phyloP scores from a whole-genome alignment of 2,797 vertebrate species.

The Natrix natrix region DNA sequence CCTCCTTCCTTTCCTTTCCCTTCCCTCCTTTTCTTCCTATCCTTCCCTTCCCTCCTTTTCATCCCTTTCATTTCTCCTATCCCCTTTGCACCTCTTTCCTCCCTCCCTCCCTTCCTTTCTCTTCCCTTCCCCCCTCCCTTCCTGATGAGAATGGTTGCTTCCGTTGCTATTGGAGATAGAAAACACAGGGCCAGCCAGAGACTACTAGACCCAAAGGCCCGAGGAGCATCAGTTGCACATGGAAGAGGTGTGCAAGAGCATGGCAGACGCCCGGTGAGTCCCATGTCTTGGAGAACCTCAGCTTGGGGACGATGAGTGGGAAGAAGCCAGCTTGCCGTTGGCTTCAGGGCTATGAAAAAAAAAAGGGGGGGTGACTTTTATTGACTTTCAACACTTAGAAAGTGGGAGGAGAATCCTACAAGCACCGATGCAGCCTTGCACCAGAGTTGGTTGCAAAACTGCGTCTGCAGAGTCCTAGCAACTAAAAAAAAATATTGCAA shows the following conservation, averaged over 20 bases:
- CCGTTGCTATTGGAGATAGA: slow-evolving; percentile 10
- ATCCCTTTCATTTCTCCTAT: no score
- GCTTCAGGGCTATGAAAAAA: not conserved
- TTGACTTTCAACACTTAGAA: not conserved
- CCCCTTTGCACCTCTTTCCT: no score
- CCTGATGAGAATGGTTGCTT: not conserved
- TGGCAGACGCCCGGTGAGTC: not conserved
- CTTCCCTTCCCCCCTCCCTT: not conserved
- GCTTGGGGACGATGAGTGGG: not conserved
- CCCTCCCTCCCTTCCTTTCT: no score
- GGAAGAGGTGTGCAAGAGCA: no score
- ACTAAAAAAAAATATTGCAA: not conserved
- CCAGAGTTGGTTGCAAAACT: not conserved
- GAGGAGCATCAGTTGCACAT: not conserved
- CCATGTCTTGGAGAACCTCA: no score
- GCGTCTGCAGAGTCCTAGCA: not conserved
- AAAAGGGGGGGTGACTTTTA: not conserved
- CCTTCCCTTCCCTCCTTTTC: no score
- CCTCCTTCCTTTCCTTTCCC: no score
- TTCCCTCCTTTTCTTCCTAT: no score
- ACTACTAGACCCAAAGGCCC: not conserved
- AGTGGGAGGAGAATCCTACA: not conserved
- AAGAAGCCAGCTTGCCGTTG: not conserved
- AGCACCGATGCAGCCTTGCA: not conserved
- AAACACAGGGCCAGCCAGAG: not conserved